Conservation (phyloP, 1,140 invertebrate species). For the Ptiloglossa arizonensis region DNA sequence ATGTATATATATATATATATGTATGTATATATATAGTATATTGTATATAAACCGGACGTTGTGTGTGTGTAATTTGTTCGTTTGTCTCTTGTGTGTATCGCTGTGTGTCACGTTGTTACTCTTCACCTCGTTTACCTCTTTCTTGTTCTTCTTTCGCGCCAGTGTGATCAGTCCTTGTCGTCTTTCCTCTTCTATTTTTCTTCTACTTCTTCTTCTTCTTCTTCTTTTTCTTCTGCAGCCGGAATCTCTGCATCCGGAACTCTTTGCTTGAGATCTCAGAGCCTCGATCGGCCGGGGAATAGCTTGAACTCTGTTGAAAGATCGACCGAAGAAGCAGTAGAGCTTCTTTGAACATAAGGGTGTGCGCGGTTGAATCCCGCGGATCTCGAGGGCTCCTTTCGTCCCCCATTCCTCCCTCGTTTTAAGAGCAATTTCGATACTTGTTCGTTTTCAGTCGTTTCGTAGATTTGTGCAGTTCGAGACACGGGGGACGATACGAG, state of each 20-base stretch:
- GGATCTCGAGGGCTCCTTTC: too few species aligned
- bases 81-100: slow-evolving; percentile 1
- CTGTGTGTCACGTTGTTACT: background rate
- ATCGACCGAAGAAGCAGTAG: background rate
- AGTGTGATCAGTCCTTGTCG: slow-evolving; percentile 7
- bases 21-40: slow-evolving; percentile 64
- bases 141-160: background rate
- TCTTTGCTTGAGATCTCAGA: background rate
- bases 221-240: background rate
- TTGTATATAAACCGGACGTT: slow-evolving; percentile 73
- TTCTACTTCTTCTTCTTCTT: too few species aligned
- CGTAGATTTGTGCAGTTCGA: slow-evolving; percentile 13
- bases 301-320: background rate
- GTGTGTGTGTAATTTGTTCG: slow-evolving; percentile 52
- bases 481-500: background rate
- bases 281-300: slow-evolving; percentile 14
- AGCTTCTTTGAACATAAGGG: slow-evolving; percentile 1
- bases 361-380: slow-evolving; percentile 10
- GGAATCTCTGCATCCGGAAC: slow-evolving; percentile 1
- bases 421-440: background rate
- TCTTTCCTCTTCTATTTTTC: too few species aligned
- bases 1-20: slow-evolving; percentile 68
- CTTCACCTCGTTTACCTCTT: background rate
- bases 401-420: too few species aligned
- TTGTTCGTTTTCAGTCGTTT: background rate